Base-by-base conservation (phyloP, 1,140 invertebrate genomes). In the Oryzaephilus surinamensis region DNA sequence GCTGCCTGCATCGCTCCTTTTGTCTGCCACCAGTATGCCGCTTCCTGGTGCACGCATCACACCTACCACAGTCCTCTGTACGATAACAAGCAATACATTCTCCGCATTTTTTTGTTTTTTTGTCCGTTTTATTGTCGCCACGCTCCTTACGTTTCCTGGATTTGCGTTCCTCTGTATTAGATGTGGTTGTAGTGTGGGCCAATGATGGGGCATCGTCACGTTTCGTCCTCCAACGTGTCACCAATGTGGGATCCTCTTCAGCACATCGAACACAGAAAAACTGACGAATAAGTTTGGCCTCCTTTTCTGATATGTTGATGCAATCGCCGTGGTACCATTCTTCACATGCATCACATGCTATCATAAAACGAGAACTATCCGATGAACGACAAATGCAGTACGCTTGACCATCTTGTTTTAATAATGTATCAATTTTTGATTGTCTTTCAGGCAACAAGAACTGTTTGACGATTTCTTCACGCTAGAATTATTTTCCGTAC, bases 301-400 rank as follows among this genome's bases (percentile, higher is more conserved):
- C 86, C 48, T 84, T 77, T 58, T 94, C 84, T 6, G 88, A 93
- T 40, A 97, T 90, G 49, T 86, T 87, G 52, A 98, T 94, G 62
- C 94, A 97, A 55, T 96, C 90, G 6, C 93, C 93, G 65, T 98
- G 95, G 58, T 94, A 98, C 94, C 95, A 98, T 68, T 97, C 92
- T 63, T 97, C 90, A 65, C 95, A 98, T 18, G 85, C 75, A 66
- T 97, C 95, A 70, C 94, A 97, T 27, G 85, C 89, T 64, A 97
- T 97, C 93, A 97, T 97, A 67, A 97, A 97, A 17, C 91, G 69
- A 4, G 83, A 87, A 51, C 84, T 87, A 58, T 97, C 92, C 0
- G 88, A 85, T 11, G 86, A 87, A 26, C 91, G 73, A 62, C 94
- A 97, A 48, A 97, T 87, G 61, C 94, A 97, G 61, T 97, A 97